Evolutionary conservation across 2,888 invertebrate genomes (phyloP), one percentile per base, ranked within the genome.

Genomic region (Carterocephalus palaemon): DNA sequence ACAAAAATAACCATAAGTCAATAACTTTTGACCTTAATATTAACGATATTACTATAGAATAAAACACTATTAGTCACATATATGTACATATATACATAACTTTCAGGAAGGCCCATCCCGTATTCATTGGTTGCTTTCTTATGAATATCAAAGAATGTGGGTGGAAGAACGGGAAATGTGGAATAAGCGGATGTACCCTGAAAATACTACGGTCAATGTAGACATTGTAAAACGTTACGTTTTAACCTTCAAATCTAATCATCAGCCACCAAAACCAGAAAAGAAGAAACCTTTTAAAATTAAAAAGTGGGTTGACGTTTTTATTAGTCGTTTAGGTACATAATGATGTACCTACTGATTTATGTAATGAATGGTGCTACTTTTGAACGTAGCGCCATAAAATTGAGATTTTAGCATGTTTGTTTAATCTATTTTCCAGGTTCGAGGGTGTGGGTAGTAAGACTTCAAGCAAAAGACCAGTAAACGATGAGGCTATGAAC

Each of bases 71-170:
- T 19, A 19, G 4, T 19, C 19, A 19, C 19, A 19, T 6, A 19
- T 19, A 19, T 6, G 5, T 5, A 2, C 12, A 12, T 28, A n/a
- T 31, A 24, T 34, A 20, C 23, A 38, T 20, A 15, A 13, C 23
- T 23, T 57, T 48, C 54, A 86, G 85, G 84, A 86, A 51, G 83
- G 82, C 1, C 62, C 62, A 50, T 58, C 81, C 2, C 73, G 75
- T 24, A 79, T 90, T 60, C 75, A 71, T 56, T 86, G 79, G 67
- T 60, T 90, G 28, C 57, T 90, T 55, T 87, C 88, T 1, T 80
- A 88, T 52, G 89, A 90, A 61, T 90, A 90, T 62, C 81, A 87
- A 57, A 74, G 89, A 52, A 83, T 88, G 73, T 90, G 90, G 90
- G 46, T 88, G n/a, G 75, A 85, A 22, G 90, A 90, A 70, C 70